Evolutionary conservation across 2,888 invertebrate genomes (phyloP), one percentile per base, ranked within the genome.

Genomic region (Hoplodrina ambigua): DNA sequence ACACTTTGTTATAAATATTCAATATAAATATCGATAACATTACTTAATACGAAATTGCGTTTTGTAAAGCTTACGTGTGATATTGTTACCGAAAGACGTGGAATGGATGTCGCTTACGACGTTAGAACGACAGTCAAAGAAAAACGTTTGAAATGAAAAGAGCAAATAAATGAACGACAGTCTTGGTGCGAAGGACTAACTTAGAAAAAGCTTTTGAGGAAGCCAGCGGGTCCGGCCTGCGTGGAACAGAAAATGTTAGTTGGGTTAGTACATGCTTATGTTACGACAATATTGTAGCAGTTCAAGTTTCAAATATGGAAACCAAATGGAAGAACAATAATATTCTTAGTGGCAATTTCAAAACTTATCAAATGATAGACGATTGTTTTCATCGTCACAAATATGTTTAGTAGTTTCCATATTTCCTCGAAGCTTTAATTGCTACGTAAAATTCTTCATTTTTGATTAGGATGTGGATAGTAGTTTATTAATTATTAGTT

Each of bases 141-240:
- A 91, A 93, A 89, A 81, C 73, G 52, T 84, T 78, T 46, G 46
- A 86, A 91, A 85, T 80, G 90, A 92, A 93, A 91, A 91, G 91
- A 93, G 91, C 93, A 94, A 94, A 93, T 87, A 92, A 95, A 94
- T 87, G 80, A 94, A 94, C 86, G 94, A 94, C 95, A 95, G 96
- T 95, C 96, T 95, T 95, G 94, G 93, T 94, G 95, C 93, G 92
- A 92, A 94, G 93, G 91, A 91, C 89, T 93, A 94, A 94, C 92
- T 98, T 98, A 98, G 97, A 98, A 98, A 97, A 98, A 98, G 97
- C 98, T 98, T 97, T 98, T 98, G 96, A 98, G 97, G 97, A 98
- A 98, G 96, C 98, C 98, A 96, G 98, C 98, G 94, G 98, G 98
- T 96, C 98, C 98, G 96, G 98, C 98, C 98, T 98, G 86, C 88